A percentile compares a stretch with the other conserved stretches of the same genome.
Evolutionary conservation across 2,888 invertebrate species (phyloP).

Genomic region (Danaus chrysippus): DNA sequence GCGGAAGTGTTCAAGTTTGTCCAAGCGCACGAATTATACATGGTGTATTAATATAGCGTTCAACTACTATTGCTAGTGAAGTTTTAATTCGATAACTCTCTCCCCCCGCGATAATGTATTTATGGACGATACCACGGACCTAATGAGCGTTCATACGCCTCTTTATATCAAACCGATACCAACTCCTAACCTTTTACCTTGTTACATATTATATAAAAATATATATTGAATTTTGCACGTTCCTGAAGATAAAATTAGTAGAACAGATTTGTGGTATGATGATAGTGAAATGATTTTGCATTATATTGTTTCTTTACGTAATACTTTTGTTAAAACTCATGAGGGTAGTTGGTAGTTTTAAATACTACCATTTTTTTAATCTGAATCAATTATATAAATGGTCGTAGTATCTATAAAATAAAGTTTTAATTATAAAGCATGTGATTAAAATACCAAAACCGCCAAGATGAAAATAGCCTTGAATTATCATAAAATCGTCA

Average conservation of each 20-base stretch:
- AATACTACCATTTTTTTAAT: too few relatives aligned
- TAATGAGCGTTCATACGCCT: conserved; percentile 74
- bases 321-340: too few relatives aligned
- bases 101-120: conserved; percentile 69
- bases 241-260: not conserved
- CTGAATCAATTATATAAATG: too few relatives aligned
- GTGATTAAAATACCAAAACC: too few relatives aligned
- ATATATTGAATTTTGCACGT: not conserved
- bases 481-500: too few relatives aligned
- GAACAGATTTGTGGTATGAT: too few relatives aligned
- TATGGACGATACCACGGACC: conserved; percentile 75
- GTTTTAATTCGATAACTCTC: conserved; percentile 75
- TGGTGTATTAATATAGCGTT: conserved; percentile 78
- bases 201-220: conserved; percentile 33
- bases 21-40: conserved; percentile 76
- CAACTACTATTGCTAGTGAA: conserved; percentile 77
- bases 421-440: too few relatives aligned
- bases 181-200: conserved; percentile 38
- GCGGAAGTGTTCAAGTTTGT: conserved; percentile 59
- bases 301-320: too few relatives aligned
- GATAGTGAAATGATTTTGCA: too few relatives aligned
- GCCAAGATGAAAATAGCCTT: too few relatives aligned
- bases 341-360: too few relatives aligned
- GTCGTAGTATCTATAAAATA: too few relatives aligned
- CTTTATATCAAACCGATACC: conserved; percentile 58